Conservation (phyloP, 1,140 invertebrate species). For the Dysdera silvatica region DNA sequence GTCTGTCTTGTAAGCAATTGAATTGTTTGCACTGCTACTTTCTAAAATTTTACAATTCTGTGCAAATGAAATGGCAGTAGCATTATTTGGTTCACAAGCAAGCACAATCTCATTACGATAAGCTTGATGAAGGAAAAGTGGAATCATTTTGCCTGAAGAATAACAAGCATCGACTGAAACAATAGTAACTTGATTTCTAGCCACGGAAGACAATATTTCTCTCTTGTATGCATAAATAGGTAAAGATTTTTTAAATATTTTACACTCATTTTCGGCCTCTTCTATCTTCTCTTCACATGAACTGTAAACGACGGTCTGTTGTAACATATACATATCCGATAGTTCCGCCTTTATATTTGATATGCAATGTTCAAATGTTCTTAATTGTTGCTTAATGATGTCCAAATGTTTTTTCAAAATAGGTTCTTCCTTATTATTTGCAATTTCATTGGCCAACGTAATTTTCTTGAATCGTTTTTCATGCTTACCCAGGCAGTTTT, state of each 20-base stretch:
- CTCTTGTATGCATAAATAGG: conserved; percentile 2
- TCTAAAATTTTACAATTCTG: no score
- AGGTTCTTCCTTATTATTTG: background rate
- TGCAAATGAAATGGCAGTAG: no score
- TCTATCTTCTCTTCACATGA: background rate
- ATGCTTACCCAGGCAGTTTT: conserved; percentile 1
- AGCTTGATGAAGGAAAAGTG: background rate
- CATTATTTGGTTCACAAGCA: no score
- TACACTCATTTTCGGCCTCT: background rate
- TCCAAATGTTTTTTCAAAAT: background rate
- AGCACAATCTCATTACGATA: no score
- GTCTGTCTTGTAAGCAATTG: no score
- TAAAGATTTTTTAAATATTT: conserved; percentile 12
- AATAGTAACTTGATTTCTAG: background rate
- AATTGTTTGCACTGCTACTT: no score
- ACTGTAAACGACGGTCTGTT: no score
- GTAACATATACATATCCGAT: no score
- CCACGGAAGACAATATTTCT: background rate
- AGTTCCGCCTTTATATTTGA: no score
- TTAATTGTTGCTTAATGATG: conserved; percentile 6
- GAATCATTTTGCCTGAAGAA: conserved; percentile 3
- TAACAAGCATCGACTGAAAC: background rate
- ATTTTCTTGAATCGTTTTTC: background rate
- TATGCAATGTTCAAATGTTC: no score
- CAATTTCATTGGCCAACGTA: background rate